Conservation (phyloP, 2,113 vertebrate species). For the Sprattus sprattus region DNA sequence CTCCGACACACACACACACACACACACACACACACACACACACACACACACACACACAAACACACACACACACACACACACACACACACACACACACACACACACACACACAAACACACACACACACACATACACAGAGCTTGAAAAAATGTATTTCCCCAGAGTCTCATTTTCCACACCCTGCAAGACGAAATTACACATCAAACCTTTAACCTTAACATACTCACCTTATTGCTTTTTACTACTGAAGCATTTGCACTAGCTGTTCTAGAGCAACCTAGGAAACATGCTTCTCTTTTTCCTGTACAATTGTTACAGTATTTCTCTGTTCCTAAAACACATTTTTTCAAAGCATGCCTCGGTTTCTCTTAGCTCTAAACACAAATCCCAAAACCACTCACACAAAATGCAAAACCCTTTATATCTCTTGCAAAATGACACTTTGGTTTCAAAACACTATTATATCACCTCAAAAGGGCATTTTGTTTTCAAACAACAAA, state of each 20-base stretch:
- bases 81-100: no score
- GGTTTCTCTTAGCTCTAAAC: no score
- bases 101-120: background rate
- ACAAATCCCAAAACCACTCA: no score
- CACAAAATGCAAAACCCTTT: no score
- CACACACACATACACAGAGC: background rate
- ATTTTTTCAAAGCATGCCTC: no score
- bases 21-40: background rate
- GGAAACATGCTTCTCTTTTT: background rate
- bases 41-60: background rate
- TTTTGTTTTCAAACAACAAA: no score
- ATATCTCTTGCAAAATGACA: no score
- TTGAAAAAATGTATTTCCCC: background rate
- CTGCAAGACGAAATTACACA: conserved; percentile 2
- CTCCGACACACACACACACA: background rate
- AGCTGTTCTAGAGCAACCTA: background rate
- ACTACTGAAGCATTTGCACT: background rate
- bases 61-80: background rate
- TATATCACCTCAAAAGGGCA: no score
- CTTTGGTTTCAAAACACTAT: no score
- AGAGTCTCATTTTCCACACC: background rate
- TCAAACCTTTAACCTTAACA: conserved; percentile 7
- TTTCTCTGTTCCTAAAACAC: no score
- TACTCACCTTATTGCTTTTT: background rate
- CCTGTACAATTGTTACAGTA: background rate